phyloP scores from a whole-genome alignment of 2,888 invertebrate genomes.

The Myathropa florea region DNA sequence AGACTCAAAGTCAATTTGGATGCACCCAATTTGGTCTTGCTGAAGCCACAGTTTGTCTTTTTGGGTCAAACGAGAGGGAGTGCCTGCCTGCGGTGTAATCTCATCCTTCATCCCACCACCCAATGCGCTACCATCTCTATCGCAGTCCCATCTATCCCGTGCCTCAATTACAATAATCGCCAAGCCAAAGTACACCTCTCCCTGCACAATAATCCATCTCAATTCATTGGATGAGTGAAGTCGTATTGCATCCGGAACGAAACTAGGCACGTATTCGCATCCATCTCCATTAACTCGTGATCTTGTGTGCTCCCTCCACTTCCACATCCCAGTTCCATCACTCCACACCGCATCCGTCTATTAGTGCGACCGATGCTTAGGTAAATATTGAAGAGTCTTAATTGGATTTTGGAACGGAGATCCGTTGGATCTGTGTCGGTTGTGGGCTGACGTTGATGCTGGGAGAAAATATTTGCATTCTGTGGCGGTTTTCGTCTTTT shows the following conservation, averaged over 20 bases:
- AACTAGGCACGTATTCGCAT: background rate
- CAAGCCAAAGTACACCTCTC: background rate
- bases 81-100: background rate
- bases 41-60: background rate
- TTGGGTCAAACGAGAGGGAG: background rate
- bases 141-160: background rate
- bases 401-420: slow-evolving; percentile 47
- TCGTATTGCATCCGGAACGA: background rate
- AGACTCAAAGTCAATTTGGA: background rate
- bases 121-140: no score
- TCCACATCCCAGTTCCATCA: no score
- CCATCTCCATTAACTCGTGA: background rate
- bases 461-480: background rate
- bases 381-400: slow-evolving; percentile 61
- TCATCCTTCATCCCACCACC: background rate
- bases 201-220: slow-evolving; percentile 30
- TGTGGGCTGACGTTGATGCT: background rate
- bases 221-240: slow-evolving; percentile 24
- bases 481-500: background rate
- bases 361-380: slow-evolving; percentile 47
- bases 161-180: background rate
- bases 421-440: background rate
- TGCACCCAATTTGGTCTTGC: background rate
- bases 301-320: background rate
- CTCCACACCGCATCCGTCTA: slow-evolving; percentile 5